Base-by-base conservation (phyloP, 2,797 vertebrate genomes). In the Tarsius wallacei region DNA sequence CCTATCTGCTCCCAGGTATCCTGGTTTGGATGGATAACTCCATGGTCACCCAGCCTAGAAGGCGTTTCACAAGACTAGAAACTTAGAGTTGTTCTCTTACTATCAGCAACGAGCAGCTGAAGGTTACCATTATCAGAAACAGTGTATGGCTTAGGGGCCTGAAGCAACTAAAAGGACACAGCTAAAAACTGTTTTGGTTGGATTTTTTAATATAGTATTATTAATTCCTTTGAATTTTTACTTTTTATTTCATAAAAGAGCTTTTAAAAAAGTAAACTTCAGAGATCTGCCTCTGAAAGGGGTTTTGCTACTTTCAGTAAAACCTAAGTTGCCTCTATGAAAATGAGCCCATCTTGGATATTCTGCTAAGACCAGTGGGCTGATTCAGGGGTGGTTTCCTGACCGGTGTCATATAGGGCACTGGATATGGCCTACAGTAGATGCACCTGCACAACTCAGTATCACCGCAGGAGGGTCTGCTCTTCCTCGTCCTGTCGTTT, bases 261-360 rank as follows among this genome's bases (percentile, higher is more conserved):
- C 28, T 78, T 73, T 96, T 59, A 66, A 87, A 76, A 55, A 76
- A 73, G 19, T 51, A 36, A 80, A 26, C 49, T 71, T 76, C 33
- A 64, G 55, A 10, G 31, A 12, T 59, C 70, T 77, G 53, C 36
- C 53, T 64, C 11, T 76, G 22, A 70, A 24, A 57, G 21, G 47
- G 5, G 8, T 61, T 87, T 21, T 91, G 53, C n/a, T 61, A 2
- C 26, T 47, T 71, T 80, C 78, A 61, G n/a, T 90, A 59, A 78
- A 85, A 7, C 70, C 33, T 21, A 17, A 68, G 51, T 3, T 11
- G n/a, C 28, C 16, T 36, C 33, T 5, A 0, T 71, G 76, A 83
- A 16, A 47, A 53, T 0, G 7, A 70, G 57, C 63, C 26, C 14
- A 0, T 47, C 73, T 26, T 5, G 24, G 28, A 24, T 42, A 21